Percentiles rank a stretch among this genome's conserved stretches.
Conservation (phyloP, 2,113 vertebrate species). For the Arvicanthis niloticus region DNA sequence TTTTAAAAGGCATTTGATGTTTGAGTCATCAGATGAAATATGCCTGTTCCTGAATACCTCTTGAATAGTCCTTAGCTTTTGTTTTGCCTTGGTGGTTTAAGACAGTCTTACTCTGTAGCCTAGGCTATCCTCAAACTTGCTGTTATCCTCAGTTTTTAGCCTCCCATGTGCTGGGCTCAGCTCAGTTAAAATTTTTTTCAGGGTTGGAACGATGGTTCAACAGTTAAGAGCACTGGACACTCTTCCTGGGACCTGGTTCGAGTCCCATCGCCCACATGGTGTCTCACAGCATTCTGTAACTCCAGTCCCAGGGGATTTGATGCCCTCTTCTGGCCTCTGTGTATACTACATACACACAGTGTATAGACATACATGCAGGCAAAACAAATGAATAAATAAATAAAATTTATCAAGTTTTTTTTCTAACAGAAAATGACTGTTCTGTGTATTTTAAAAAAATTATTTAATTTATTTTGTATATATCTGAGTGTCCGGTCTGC, state of each 20-base stretch:
- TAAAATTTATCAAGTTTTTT: neutral
- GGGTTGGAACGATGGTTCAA: neutral
- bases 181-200: neutral
- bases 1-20: conserved; percentile 9
- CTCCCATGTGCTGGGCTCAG: neutral
- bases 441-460: neutral
- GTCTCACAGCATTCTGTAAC: neutral
- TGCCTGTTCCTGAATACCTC: conserved; percentile 8
- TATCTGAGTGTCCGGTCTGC: too few relatives aligned
- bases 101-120: neutral
- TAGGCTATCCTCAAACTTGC: neutral
- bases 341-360: neutral
- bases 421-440: neutral
- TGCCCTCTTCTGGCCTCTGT: neutral
- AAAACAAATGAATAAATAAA: neutral
- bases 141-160: neutral
- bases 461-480: too few relatives aligned
- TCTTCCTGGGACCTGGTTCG: neutral
- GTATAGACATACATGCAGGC: neutral
- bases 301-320: neutral
- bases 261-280: neutral
- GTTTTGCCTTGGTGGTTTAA: neutral
- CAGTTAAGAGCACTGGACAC: neutral
- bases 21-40: conserved; percentile 19
- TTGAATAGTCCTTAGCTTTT: neutral